These are phyloP conservation scores for Numenius phaeopus DNA, from an alignment of 2,797 vertebrate genomes.

Conservation along the genomic window DNA sequence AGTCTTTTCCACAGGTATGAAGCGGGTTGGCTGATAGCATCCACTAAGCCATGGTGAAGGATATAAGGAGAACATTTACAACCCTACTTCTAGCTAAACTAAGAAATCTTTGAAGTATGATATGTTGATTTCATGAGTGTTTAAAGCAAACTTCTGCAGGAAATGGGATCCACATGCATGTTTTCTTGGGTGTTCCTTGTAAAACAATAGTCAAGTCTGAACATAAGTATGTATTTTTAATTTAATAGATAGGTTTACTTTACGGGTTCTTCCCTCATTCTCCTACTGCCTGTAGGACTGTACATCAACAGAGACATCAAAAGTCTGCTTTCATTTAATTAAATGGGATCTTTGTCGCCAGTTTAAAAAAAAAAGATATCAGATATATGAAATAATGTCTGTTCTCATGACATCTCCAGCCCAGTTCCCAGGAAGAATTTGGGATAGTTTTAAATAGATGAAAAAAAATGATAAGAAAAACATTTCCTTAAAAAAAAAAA, in stretches of 20 bases:
- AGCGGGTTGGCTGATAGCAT: slow-evolving; percentile 44
- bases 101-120: slow-evolving; percentile 57
- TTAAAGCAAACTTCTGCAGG: slow-evolving; percentile 72
- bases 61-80: slow-evolving; percentile 13
- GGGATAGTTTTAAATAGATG: slow-evolving; percentile 31
- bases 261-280: slow-evolving; percentile 9
- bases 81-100: slow-evolving; percentile 33
- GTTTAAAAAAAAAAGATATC: background rate
- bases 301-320: background rate
- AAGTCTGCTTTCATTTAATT: slow-evolving; percentile 54
- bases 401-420: slow-evolving; percentile 48
- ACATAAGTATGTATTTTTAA: slow-evolving; percentile 14
- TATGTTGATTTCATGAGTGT: slow-evolving; percentile 62
- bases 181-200: slow-evolving; percentile 59
- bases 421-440: slow-evolving; percentile 4
- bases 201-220: slow-evolving; percentile 65
- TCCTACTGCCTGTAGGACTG: slow-evolving; percentile 3
- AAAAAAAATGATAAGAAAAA: slow-evolving; percentile 43
- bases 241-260: slow-evolving; percentile 14
- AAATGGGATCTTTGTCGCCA: background rate
- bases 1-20: slow-evolving; percentile 57
- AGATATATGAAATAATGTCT: slow-evolving; percentile 49
- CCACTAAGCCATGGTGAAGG: slow-evolving; percentile 43
- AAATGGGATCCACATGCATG: slow-evolving; percentile 72
- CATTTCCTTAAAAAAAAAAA: background rate